Evolutionary conservation across 2,888 invertebrate genomes (phyloP), one percentile per base, ranked within the genome.

Genomic region (Psylliodes chrysocephalus): DNA sequence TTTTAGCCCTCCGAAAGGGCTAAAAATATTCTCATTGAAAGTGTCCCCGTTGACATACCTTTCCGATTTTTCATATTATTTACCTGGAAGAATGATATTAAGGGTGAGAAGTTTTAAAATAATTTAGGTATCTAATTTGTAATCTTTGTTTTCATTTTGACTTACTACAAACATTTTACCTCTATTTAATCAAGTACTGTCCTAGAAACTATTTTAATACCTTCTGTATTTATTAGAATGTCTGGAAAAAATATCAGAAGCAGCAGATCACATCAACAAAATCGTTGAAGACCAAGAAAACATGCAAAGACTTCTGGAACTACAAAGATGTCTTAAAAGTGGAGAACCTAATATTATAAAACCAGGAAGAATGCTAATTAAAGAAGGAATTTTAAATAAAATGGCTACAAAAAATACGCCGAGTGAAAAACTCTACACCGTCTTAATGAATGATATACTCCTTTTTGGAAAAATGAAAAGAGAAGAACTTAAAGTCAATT

Each of bases 281-380:
- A 85, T 90, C 52, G 87, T 92, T 2, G 86, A 88, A 64, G 90
- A 91, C 71, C 90, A 91, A 76, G 92, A 92, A 78, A 88, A 90
- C 71, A 88, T 88, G 52, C 88, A 89, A 78, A 85, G 87, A 72
- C 83, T 92, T 71, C 79, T 92, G 10, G 87, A 88, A 77, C 82
- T 93, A 12, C 91, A 91, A 77, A 86, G 86, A 61, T 87, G 86
- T 35, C 83, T 92, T 15, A 80, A 84, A 3, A 86, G 86, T 71
- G 84, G 86, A 2, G 86, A 86, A 15, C 89, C 90, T 0, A 87
- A 86, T 71, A 86, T 92, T 38, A 86, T 92, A 0, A 86, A 86
- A 60, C 91, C 90, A 25, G 89, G 89, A 6, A 84, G 91, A n/a
- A 86, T 86, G 67, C 83, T 92, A 47, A 85, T 91, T 56, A 90